A percentile compares a stretch with the other conserved stretches of the same genome.
These are phyloP conservation scores for Callyntrura sp. DNA, from an alignment of 2,888 invertebrate species.

Conservation along the genomic window DNA sequence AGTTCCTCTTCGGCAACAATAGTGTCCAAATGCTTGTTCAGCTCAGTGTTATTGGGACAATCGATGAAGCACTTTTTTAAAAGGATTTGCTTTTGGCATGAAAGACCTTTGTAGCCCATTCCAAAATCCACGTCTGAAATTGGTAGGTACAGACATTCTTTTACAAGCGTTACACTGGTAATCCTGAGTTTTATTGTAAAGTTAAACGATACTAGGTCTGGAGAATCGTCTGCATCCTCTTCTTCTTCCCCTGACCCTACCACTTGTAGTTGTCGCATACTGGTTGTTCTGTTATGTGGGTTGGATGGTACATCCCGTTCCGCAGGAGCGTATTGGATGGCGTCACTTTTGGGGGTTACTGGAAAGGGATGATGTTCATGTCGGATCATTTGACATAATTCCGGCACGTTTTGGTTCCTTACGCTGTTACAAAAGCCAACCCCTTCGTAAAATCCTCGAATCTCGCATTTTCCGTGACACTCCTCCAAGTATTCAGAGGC, in stretches of 20 bases:
- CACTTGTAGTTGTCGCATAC: conserved; percentile 14
- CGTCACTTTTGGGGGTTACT: conserved; percentile 63
- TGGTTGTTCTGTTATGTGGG: conserved; percentile 11
- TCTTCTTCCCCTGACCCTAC: neutral
- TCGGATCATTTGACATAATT: conserved; percentile 9
- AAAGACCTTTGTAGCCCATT: conserved; percentile 68
- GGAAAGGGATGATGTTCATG: neutral
- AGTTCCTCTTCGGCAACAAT: conserved; percentile 79
- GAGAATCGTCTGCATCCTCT: conserved; percentile 10
- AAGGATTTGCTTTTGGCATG: conserved; percentile 65
- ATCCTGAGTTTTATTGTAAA: conserved; percentile 70
- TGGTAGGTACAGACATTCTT: conserved; percentile 78
- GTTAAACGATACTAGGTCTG: conserved; percentile 36
- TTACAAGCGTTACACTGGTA: conserved; percentile 8
- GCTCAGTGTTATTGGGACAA: conserved; percentile 80
- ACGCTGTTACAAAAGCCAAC: conserved; percentile 72
- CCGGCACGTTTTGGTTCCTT: conserved; percentile 55
- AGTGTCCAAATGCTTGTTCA: conserved; percentile 81
- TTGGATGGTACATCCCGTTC: conserved; percentile 52
- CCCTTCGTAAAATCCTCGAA: conserved; percentile 75
- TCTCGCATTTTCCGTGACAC: conserved; percentile 76
- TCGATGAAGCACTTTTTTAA: conserved; percentile 80
- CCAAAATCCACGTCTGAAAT: conserved; percentile 78
- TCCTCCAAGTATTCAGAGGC: conserved; percentile 52
- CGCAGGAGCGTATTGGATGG: conserved; percentile 68